A percentile compares a stretch with the other conserved stretches of the same genome.
phyloP scores from a whole-genome alignment of 2,888 invertebrate genomes.

The Philonicus albiceps region DNA sequence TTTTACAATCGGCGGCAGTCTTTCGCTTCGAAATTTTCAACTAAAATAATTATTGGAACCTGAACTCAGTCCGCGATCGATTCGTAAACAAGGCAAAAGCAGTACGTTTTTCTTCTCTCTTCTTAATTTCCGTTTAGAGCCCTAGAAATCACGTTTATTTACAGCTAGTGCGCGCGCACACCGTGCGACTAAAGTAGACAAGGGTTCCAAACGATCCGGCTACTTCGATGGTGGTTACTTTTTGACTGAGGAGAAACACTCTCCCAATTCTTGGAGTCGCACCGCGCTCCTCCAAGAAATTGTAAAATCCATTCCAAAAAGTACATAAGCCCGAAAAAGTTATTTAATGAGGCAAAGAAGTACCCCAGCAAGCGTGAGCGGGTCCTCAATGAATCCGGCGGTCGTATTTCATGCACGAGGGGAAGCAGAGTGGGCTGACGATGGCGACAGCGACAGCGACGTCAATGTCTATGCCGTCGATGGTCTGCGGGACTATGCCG shows the following conservation, averaged over 20 bases:
- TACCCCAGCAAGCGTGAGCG: background rate
- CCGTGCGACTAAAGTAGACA: background rate
- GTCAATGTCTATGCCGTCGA: background rate
- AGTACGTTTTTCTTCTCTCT: background rate
- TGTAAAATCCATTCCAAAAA: background rate
- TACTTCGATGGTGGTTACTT: conserved; percentile 8
- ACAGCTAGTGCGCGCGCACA: conserved; percentile 24
- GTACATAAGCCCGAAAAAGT: conserved; percentile 16
- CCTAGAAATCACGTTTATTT: conserved; percentile 21
- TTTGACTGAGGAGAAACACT: background rate
- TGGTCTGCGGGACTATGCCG: conserved; percentile 1
- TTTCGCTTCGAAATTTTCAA: background rate
- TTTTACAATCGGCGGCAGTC: background rate
- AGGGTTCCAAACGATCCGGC: background rate
- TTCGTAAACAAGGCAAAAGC: background rate
- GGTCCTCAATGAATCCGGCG: background rate
- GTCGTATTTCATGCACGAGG: background rate
- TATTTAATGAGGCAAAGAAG: background rate
- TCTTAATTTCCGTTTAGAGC: background rate
- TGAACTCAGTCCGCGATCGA: background rate
- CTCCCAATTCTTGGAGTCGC: background rate
- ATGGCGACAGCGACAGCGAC: background rate
- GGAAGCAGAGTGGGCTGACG: background rate
- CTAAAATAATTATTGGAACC: background rate
- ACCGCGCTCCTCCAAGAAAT: conserved; percentile 13